Conservation (phyloP, 2,113 vertebrate species). For the Megaleporinus macrocephalus region DNA sequence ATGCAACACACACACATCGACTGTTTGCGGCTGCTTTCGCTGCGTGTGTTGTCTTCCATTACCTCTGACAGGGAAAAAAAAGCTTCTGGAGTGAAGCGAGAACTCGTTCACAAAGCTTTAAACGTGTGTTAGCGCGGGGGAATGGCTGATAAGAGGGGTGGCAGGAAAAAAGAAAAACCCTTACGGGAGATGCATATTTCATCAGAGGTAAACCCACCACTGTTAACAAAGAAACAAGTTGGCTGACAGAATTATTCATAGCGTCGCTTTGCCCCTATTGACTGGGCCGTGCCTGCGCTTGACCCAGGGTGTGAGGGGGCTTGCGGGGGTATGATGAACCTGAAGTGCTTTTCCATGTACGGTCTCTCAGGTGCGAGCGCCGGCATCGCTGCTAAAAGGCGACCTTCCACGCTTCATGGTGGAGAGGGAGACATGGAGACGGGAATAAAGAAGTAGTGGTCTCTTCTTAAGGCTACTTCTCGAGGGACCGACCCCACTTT, state of each 20-base stretch:
- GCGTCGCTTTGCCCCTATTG: not conserved
- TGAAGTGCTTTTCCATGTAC: slow-evolving; percentile 62
- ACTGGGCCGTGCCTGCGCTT: not conserved
- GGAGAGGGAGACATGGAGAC: not conserved
- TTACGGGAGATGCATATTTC: slow-evolving; percentile 17
- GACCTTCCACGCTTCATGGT: slow-evolving; percentile 41
- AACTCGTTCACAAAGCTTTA: not conserved
- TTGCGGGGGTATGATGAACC: slow-evolving; percentile 34
- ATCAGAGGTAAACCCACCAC: not conserved
- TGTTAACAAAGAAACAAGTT: slow-evolving; percentile 33
- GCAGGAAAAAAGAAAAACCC: not conserved
- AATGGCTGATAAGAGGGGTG: not conserved
- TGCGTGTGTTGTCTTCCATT: not conserved
- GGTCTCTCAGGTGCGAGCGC: slow-evolving; percentile 20
- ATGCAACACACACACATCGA: slow-evolving; percentile 20
- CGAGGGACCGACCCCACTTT: slow-evolving; percentile 22
- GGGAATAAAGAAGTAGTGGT: not conserved
- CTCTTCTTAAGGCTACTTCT: slow-evolving; percentile 7
- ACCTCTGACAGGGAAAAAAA: not conserved
- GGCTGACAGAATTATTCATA: slow-evolving; percentile 42
- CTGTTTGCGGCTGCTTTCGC: not conserved
- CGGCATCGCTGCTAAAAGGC: slow-evolving; percentile 41
- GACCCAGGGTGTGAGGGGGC: slow-evolving; percentile 16
- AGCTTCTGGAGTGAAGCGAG: not conserved
- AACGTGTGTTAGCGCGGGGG: not conserved